Base-by-base conservation (phyloP, 37 sponge, comb jelly and placozoan species). In the Halichondria panicea region DNA sequence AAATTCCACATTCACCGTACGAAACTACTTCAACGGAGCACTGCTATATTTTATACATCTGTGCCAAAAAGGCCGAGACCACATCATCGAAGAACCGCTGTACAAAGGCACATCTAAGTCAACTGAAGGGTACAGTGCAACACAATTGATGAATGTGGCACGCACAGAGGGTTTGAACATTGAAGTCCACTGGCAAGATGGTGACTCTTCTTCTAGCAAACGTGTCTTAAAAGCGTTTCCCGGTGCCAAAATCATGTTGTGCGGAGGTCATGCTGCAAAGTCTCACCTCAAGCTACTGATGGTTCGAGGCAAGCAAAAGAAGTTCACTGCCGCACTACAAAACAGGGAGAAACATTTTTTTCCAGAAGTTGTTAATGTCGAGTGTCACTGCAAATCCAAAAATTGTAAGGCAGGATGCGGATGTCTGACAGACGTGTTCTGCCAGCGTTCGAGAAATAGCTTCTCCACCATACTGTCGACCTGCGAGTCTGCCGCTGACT, bases 181-280 rank as follows among this genome's bases (percentile, higher is more conserved):
- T 4, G 70, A 21, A 12, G 70, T 68, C 27, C 43, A 79, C 50
- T 79, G 80, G 80, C 80, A 79, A 45, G 80, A 79, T 28, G 53
- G 46, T 27, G 80, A 79, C 60, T 79, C 80, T 44, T 79, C 80
- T 24, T 12, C 71, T 12, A 64, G 48, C 41, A 79, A 79, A 32
- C 12, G 61, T 9, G 19, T 79, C 27, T 5, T 8, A 6, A 42
- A 65, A 19, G 39, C 31, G 21, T 67, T 27, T 22, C 56, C 30
- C 21, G 56, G 46, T 48, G 76, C 55, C 6, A 7, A 75, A 53
- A 66, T 78, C 3, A 78, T 78, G 79, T 7, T 41, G 11, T 78
- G 68, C 22, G 59, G 63, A 30, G 79, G 79, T 19, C 79, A 78
- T 78, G 58, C 62, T 32, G 79, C 57, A 36, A 13, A 61, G 19